phyloP scores from a whole-genome alignment of 2,797 vertebrate species.

The Sparus aurata region DNA sequence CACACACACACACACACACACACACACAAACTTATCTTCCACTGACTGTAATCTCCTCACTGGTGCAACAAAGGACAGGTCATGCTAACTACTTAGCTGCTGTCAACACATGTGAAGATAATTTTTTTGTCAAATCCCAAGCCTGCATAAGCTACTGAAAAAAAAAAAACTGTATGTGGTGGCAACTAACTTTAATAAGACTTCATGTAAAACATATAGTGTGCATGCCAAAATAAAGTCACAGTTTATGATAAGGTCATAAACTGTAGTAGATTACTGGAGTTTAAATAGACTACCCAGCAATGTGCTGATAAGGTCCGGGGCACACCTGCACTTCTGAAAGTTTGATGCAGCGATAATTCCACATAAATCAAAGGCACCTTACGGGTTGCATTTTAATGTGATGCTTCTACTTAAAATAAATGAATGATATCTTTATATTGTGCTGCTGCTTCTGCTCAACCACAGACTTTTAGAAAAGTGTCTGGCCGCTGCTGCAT shows the following conservation, averaged over 20 bases:
- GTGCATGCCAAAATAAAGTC: not conserved
- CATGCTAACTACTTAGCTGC: not conserved
- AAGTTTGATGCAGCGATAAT: not conserved
- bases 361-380: not conserved
- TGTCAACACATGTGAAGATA: not conserved
- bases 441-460: not conserved
- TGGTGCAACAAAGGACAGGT: conserved; percentile 8
- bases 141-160: not conserved
- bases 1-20: not conserved
- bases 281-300: not conserved
- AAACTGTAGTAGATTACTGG: not conserved
- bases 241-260: not conserved
- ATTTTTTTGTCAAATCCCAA: not conserved
- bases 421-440: not conserved
- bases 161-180: not conserved
- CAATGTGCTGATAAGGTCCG: not conserved
- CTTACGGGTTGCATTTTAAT: not conserved
- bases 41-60: not conserved
- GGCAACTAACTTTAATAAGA: not conserved
- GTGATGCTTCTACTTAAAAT: not conserved
- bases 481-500: not conserved
- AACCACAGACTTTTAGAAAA: not conserved
- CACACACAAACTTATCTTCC: not conserved
- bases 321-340: not conserved
- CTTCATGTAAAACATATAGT: not conserved